Conservation (phyloP, 1,140 invertebrate species). For the Scaptomyza montana region DNA sequence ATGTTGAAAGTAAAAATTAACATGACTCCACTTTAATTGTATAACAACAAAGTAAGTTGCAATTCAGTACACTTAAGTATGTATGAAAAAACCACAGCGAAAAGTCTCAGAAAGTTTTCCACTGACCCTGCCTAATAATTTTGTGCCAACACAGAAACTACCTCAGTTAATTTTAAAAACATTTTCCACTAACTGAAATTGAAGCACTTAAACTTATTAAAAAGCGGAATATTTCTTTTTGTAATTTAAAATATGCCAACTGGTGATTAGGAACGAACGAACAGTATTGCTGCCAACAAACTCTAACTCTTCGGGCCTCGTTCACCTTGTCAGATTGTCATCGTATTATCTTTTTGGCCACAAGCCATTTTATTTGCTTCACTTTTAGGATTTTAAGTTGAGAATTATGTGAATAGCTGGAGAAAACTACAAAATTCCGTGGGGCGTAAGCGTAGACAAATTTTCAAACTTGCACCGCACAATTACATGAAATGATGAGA, state of each 20-base stretch:
- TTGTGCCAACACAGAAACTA: slow-evolving; percentile 1
- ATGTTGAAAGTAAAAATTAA: not conserved
- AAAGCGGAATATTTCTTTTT: slow-evolving; percentile 57
- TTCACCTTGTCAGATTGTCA: slow-evolving; percentile 62
- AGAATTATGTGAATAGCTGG: slow-evolving; percentile 2
- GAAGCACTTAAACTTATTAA: slow-evolving; percentile 55
- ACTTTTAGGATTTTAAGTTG: slow-evolving; percentile 5
- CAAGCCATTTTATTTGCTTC: slow-evolving; percentile 33
- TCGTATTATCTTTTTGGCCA: slow-evolving; percentile 48
- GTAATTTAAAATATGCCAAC: slow-evolving; percentile 34
- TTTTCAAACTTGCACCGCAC: slow-evolving; percentile 66
- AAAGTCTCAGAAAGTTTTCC: not conserved
- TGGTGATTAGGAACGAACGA: slow-evolving; percentile 8
- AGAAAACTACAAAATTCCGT: slow-evolving; percentile 19
- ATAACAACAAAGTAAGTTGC: slow-evolving; percentile 18
- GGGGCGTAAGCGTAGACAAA: slow-evolving; percentile 55
- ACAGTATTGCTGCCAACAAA: not conserved
- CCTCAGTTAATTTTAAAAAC: slow-evolving; percentile 50
- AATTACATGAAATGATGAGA: slow-evolving; percentile 71
- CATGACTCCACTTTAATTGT: not conserved
- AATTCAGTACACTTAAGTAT: slow-evolving; percentile 25
- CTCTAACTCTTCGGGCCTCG: too few species aligned
- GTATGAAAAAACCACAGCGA: slow-evolving; percentile 7
- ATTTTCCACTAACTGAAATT: slow-evolving; percentile 36
- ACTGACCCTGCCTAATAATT: slow-evolving; percentile 4